Evolutionary conservation across 2,113 vertebrate genomes (phyloP), one percentile per base, ranked within the genome.

Genomic region (Scortum barcoo): DNA sequence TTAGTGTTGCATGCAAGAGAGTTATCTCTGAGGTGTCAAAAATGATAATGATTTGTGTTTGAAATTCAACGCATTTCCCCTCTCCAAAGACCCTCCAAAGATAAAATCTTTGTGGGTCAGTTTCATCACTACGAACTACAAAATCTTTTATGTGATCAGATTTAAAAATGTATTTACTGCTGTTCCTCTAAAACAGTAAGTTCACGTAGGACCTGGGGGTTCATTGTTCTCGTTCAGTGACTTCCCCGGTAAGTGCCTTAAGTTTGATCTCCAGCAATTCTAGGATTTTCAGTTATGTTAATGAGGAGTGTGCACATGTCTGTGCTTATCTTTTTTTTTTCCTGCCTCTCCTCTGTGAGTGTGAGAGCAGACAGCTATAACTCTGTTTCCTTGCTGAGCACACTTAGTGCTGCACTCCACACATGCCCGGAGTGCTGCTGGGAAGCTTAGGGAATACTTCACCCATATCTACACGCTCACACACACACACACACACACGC

Each of bases 381-480:
- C 77, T 82, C 69, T 30, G 80, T 78, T 65, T 66, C 30, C 42
- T 83, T 46, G 53, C 74, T 76, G 69, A 84, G 63, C 78, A 72
- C 33, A 68, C 70, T 75, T 70, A 66, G 26, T 81, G 86, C 71
- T 50, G 84, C 69, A 82, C 81, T 90, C 33, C 80, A 81, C 76
- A 73, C 67, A 78, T 3, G 73, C 70, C 77, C 53, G 73, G 71
- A 88, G 74, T 79, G 86, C 80, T 85, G 57, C 78, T 86, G 84
- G 72, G 74, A 90, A 89, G 86, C 81, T 72, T 11, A 28, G 68
- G 86, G 83, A 81, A 82, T 81, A 68, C 66, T 72, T 74, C 63
- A 60, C 51, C 68, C 72, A 69, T 67, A 77, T 75, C 36, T 66
- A 86, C 63, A 42, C 72, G n/a, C n/a, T n/a, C n/a, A n/a, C n/a